Conservation (phyloP, 2,888 invertebrate genomes). For the Pharmacophagus antenor region DNA sequence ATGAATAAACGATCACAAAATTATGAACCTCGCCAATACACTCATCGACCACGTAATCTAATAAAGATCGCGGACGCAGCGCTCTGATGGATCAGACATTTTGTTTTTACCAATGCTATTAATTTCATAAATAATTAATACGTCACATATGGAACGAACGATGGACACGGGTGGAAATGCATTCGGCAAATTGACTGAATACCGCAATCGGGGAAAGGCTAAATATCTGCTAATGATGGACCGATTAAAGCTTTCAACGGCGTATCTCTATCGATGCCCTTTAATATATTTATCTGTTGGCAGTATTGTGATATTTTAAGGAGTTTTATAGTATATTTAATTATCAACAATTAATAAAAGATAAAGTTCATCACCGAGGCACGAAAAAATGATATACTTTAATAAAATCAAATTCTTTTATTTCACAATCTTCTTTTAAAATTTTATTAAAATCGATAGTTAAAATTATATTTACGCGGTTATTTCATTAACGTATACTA, state of each 20-base stretch:
- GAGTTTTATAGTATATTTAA: too few relatives aligned
- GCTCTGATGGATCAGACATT: slow-evolving; percentile 49
- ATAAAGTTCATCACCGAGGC: too few relatives aligned
- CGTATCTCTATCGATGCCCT: slow-evolving; percentile 17
- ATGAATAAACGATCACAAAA: slow-evolving; percentile 27
- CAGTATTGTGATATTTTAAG: background rate
- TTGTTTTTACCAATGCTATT: slow-evolving; percentile 69
- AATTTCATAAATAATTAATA: slow-evolving; percentile 78
- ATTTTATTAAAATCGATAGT: too few relatives aligned
- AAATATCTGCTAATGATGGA: slow-evolving; percentile 77
- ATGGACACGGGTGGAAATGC: slow-evolving; percentile 72
- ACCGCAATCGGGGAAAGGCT: slow-evolving; percentile 76
- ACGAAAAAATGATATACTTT: too few relatives aligned
- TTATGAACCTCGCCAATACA: slow-evolving; percentile 33
- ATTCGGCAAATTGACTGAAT: slow-evolving; percentile 77
- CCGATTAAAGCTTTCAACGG: slow-evolving; percentile 53
- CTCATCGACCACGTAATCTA: slow-evolving; percentile 58
- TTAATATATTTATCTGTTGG: slow-evolving; percentile 27
- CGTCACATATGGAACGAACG: slow-evolving; percentile 61
- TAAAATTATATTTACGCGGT: too few relatives aligned
- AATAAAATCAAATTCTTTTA: too few relatives aligned
- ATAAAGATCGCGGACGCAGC: slow-evolving; percentile 55
- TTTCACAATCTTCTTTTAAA: too few relatives aligned
- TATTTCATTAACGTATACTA: too few relatives aligned
- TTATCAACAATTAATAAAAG: too few relatives aligned